Conservation (phyloP, 2,113 vertebrate genomes). For the Engraulis encrasicolus region DNA sequence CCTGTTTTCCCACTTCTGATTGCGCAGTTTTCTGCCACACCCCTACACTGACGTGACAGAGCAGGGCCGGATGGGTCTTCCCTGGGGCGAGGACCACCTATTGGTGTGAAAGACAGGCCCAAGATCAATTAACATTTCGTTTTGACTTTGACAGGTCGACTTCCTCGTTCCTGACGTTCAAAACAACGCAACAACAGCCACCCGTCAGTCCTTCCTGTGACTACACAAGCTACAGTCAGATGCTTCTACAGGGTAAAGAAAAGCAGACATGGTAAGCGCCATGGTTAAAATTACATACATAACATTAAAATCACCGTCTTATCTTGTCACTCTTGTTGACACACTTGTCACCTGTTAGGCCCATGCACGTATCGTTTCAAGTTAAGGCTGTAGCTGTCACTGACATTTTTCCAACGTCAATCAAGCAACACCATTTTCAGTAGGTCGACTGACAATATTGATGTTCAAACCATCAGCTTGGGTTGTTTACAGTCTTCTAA, state of each 20-base stretch:
- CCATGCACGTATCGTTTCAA: no score
- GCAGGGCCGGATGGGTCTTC: not conserved
- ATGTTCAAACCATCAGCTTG: not conserved
- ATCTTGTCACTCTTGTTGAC: not conserved
- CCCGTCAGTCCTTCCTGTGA: not conserved
- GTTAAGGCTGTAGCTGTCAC: not conserved
- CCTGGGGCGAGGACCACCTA: not conserved
- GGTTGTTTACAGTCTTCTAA: not conserved
- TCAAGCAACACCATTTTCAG: not conserved
- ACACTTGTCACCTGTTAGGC: no score
- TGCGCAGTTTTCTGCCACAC: constrained; percentile 19
- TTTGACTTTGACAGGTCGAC: not conserved
- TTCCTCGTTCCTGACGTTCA: no score
- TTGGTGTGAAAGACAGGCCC: not conserved
- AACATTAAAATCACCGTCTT: not conserved
- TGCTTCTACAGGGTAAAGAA: not conserved
- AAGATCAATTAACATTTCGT: not conserved
- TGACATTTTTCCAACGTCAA: not conserved
- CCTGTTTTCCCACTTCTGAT: constrained; percentile 41
- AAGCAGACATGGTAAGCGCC: not conserved
- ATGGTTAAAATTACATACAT: not conserved
- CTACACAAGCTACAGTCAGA: not conserved
- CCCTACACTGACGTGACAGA: not conserved
- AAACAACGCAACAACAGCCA: not conserved
- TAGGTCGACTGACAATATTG: not conserved